Evolutionary conservation across 2,888 invertebrate genomes (phyloP), one percentile per base, ranked within the genome.

Genomic region (Eutolmus rufibarbis): DNA sequence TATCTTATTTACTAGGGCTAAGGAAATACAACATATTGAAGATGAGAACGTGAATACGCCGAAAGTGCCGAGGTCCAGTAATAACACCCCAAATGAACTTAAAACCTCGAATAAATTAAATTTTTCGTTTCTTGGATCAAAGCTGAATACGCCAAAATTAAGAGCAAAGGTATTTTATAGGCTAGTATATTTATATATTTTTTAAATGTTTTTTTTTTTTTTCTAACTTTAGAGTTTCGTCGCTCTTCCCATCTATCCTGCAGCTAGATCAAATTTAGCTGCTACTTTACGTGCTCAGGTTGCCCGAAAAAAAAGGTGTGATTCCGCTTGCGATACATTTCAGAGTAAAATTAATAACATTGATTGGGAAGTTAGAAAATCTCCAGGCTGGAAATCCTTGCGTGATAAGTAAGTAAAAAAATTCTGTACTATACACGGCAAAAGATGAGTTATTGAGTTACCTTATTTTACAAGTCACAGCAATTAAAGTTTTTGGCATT

Each of bases 311-410:
- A 91, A 86, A 91, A 43, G 40, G 5, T 86, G 14, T 46, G 86
- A 46, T 57, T 86, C 23, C 12, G 28, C 28, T 28, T 66, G 37
- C 9, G 77, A 16, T 1, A 90, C 1, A 91, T 89, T 23, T 90
- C 90, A 23, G 91, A 91, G 81, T 56, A 88, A 74, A 89, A 90
- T n/a, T 90, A 91, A 90, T 16, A 31, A 34, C 3, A 89, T 91
- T 5, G 92, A 92, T 88, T 93, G 92, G 92, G 93, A 92, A 89
- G 92, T 93, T 1, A 90, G 92, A 2, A 92, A 91, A 89, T 92
- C 92, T 7, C 92, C 93, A 0, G 93, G 92, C 5, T 93, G 93
- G 92, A 92, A 92, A 88, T 91, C 92, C 0, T 87, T 93, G 8
- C 90, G 91, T 2, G 89, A 91, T 3, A 92, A 92, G 92, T 92